Conservation (phyloP, 2,113 vertebrate species). For the Nettapus auritus region DNA sequence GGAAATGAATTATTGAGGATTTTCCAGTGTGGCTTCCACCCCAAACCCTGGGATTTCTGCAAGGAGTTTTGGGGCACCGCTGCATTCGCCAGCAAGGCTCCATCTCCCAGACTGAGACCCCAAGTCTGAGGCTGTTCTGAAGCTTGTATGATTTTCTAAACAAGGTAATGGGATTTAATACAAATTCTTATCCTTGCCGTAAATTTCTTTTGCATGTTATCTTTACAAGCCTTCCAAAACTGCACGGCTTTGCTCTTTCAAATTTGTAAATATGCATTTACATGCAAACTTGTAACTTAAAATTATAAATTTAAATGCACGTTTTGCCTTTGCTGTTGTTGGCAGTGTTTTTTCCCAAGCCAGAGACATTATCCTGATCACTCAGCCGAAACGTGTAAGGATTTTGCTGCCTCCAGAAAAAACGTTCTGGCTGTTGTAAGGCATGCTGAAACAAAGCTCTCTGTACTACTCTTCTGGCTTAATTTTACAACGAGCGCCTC, state of each 20-base stretch:
- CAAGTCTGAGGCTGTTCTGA: neutral
- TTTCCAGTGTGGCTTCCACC: neutral
- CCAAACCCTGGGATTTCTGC: neutral
- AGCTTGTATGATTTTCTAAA: neutral
- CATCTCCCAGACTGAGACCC: neutral
- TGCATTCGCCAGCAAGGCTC: neutral
- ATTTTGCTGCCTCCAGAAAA: neutral
- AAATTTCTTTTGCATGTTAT: neutral
- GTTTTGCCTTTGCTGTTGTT: conserved; percentile 13
- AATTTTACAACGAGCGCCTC: conserved; percentile 23
- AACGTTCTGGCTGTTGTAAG: neutral
- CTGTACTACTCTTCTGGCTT: neutral
- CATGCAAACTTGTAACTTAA: conserved; percentile 1
- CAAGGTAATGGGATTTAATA: neutral
- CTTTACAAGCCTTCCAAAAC: neutral
- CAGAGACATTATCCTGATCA: neutral
- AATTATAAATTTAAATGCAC: neutral
- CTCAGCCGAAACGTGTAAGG: neutral
- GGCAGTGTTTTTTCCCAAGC: neutral
- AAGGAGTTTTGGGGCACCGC: neutral
- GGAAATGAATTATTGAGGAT: neutral
- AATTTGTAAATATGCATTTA: conserved; percentile 24
- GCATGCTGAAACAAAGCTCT: neutral
- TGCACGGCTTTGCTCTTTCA: conserved; percentile 12
- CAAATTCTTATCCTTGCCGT: neutral